Base-by-base conservation (phyloP, 2,113 vertebrate species). In the Solea solea region DNA sequence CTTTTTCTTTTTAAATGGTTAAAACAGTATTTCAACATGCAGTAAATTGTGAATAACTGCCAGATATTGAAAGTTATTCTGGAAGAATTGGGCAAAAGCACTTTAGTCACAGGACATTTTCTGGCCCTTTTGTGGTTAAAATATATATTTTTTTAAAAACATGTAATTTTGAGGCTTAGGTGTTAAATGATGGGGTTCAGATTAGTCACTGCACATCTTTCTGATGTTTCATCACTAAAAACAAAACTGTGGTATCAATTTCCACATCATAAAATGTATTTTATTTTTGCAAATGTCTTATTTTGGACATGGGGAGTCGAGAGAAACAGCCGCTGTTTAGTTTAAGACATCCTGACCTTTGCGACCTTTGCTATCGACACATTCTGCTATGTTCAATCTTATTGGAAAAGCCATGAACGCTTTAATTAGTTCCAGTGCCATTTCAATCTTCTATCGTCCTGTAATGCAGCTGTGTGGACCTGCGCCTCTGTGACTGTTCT, bases 401-500 rank as follows among this genome's bases (percentile, higher is more conserved):
- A 62, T 40, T 46, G 58, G 58, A 72, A 78, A 85, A 52, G 55
- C 42, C 6, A 54, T n/a, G 54, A 85, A 53, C n/a, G 16, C 50
- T 44, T 42, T 56, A 55, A 81, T 86, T 61, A 69, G 16, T 21
- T 49, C 48, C 55, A 64, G 59, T 16, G 49, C 58, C 72, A 66
- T 79, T 81, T 76, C 40, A 58, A 67, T 81, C 21, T 86, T 79
- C 76, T 64, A 48, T 72, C 58, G 63, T 78, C 45, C 48, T 64
- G 72, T 66, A 53, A 55, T 4, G 64, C 48, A 57, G 53, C 64
- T 61, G 56, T 3, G 48, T 54, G 50, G 64, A 21, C 51, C 51
- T 11, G 7, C 2, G 46, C 49, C 49, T 39, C 7, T 51, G 50
- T 64, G 52, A 64, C 71, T 64, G 55, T 1, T 56, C 63, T 44